Base-by-base conservation (phyloP, 2,797 vertebrate genomes). In the Pseudotriccus pelzelni region DNA sequence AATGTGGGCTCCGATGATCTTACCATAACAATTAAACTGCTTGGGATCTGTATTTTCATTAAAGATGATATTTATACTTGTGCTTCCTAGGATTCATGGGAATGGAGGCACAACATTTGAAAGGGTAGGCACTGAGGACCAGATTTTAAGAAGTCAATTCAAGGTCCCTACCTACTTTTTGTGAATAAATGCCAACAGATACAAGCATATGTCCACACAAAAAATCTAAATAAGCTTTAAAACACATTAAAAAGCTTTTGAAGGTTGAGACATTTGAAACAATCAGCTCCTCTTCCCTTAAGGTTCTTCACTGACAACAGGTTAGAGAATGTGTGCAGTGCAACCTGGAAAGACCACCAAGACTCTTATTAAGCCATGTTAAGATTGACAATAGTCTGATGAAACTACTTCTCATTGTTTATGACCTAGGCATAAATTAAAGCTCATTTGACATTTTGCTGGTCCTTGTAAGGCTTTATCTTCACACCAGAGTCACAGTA, bases 11-110 rank as follows among this genome's bases (percentile, higher is more conserved):
- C 72, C 49, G 17, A 21, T 52, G 36, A 85, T 70, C 84, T 76
- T 75, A 93, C 5, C 93, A 72, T 32, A 91, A 95, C 70, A 95
- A 92, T 52, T 84, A 64, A 93, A 86, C 21, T 84, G 24, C 76
- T n/a, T 52, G 24, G 25, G 50, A 89, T 62, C 39, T 25, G 66
- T 66, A 69, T 66, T 92, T 94, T 80, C 72, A 73, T 78, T 85
- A 66, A 90, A 67, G 32, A 44, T 34, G 2, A 1, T 85, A 87
- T 89, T 93, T 87, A 89, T 47, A 55, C 17, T 76, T 69, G 34
- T 39, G 59, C 44, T 94, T 93, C 91, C 87, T 66, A 76, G 46
- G 78, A 82, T 83, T 89, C 75, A 50, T 41, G 41, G 58, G 53
- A 93, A 68, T 28, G 55, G 46, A 83, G 30, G 68, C 66, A 80